Evolutionary conservation across 2,797 vertebrate species (phyloP).

Genomic region (Hapalemur alaotrensis): DNA sequence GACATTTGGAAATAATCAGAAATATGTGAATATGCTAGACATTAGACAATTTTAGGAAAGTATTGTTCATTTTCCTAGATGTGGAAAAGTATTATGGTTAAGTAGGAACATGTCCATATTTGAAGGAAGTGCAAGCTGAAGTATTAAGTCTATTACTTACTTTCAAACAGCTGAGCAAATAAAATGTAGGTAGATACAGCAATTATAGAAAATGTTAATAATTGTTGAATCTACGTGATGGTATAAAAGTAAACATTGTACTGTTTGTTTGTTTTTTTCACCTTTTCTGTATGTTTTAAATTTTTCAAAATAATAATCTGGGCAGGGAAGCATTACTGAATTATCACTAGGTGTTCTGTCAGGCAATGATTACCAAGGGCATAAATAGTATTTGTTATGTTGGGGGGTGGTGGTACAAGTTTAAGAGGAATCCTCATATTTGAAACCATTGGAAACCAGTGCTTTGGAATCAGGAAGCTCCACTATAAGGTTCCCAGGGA

Average conservation of each 20-base stretch:
- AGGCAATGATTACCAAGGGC: neutral
- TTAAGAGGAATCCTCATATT: neutral
- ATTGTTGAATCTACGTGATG: neutral
- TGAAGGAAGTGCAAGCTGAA: neutral
- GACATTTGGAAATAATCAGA: neutral
- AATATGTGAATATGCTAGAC: neutral
- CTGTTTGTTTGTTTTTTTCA: neutral
- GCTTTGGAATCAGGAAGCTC: neutral
- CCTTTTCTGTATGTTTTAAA: neutral
- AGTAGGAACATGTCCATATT: neutral
- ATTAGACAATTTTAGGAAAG: neutral
- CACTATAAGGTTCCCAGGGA: neutral
- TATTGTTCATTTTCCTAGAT: neutral
- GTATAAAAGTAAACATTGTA: neutral
- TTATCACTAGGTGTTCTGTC: neutral
- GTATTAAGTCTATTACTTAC: neutral
- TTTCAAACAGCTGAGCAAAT: constrained; percentile 5
- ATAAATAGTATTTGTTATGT: neutral
- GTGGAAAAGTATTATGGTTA: neutral
- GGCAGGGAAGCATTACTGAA: neutral
- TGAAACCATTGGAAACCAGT: neutral
- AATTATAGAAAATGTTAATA: neutral
- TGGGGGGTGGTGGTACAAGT: fast-evolving
- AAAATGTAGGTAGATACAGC: neutral
- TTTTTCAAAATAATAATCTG: neutral